Evolutionary conservation across 53 echinoderm and acorn worm species (phyloP).

Genomic region (Apostichopus leukothele): DNA sequence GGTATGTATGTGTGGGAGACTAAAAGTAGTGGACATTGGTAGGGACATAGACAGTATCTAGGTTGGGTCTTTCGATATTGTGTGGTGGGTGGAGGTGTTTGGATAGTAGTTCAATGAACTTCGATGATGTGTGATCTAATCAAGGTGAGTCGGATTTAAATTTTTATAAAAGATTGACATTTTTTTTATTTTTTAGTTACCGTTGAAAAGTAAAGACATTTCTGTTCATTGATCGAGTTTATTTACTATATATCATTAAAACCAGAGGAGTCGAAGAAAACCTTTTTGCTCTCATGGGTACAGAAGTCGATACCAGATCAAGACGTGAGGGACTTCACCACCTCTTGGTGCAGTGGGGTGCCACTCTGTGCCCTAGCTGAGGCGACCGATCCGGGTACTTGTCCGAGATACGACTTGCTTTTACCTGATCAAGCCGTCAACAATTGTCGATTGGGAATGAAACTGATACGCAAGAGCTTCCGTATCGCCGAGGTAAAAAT

Average conservation of each 20-base stretch:
- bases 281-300: constrained; percentile 31
- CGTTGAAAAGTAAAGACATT: no score
- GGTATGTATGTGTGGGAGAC: no score
- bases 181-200: no score
- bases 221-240: no score
- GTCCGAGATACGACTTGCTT: constrained; percentile 85
- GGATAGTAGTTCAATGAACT: background rate
- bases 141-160: no score
- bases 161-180: no score
- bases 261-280: constrained; percentile 10
- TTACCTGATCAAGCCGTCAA: constrained; percentile 66
- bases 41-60: no score
- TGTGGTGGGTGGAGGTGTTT: background rate
- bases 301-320: constrained; percentile 8
- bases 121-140: no score
- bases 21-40: no score
- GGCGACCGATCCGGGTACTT: constrained; percentile 66
- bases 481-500: constrained; percentile 78
- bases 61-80: no score
- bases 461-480: constrained; percentile 64
- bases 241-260: no score
- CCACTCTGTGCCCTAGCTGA: constrained; percentile 77
- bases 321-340: constrained; percentile 59
- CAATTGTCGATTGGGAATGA: constrained; percentile 91
- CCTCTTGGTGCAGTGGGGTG: constrained; percentile 72